Base-by-base conservation (phyloP, 2,797 vertebrate genomes). In the Mormyrus proboscirostris region DNA sequence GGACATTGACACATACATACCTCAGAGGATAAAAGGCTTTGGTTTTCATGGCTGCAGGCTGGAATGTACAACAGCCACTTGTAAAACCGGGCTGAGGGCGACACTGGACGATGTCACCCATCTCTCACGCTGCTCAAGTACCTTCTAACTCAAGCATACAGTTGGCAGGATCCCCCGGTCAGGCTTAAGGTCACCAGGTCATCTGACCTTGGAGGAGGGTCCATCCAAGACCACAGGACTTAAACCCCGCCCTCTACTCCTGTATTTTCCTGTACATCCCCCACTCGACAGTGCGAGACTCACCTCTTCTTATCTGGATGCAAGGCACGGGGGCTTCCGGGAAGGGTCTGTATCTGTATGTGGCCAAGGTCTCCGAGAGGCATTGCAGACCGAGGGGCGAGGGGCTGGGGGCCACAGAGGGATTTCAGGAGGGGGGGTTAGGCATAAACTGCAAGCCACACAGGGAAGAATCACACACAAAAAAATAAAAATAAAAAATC, bases 281-380 rank as follows among this genome's bases (percentile, higher is more conserved):
- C 16, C 73, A 7, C 29, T 3, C 5, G 0, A n/a, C 25, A 3
- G 25, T 19, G 69, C 12, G 62, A 82, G 87, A n/a, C 29, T 57
- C 93, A 99, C 98, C 98, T 97, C 93, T 97, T 97, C 92, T 96
- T 98, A 91, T 97, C 97, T 22, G 94, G 94, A 50, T 95, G 96
- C 88, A 93, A 93, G 89, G 92, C 93, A 90, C 96, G 96, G 0
- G 97, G 97, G 93, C 96, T 98, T 89, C 95, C 95, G 83, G 97
- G 96, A 86, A 98, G 94, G 91, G 96, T 95, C 92, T 97, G 97
- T 73, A 97, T 97, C 93, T 98, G 97, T 92, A 98, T 94, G 0
- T 97, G 95, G 90, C 95, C 92, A 47, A 97, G 95, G 6, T 94
- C 95, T 90, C 96, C 92, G 65, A 96, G 93, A 89, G 90, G 96